Base-by-base conservation (phyloP, 1,140 invertebrate species). In the Ceratoteleas bidentatus region DNA sequence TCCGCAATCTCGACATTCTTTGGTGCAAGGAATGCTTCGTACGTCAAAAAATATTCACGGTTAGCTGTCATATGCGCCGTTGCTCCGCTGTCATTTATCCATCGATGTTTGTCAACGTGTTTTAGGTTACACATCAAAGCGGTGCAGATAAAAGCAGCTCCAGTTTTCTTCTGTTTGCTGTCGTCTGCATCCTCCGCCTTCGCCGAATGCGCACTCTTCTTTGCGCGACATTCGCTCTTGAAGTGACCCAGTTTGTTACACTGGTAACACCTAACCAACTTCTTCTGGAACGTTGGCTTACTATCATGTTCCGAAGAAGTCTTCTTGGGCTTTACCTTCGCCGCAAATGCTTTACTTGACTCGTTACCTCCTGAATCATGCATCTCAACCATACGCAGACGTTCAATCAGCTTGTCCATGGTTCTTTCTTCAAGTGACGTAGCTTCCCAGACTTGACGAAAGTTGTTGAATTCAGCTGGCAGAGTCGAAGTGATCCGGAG, bases 371-470 rank as follows among this genome's bases (percentile, higher is more conserved):
- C 24, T 61, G 38, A 40, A 50, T 45, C 40, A 43, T 56, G 43
- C 70, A 64, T 34, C 54, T 56, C 43, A 45, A 64, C 76, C 50
- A 40, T 57, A n/a, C 60, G 49, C 60, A 53, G 32, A 40, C 43
- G 68, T 49, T 53, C 24, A 54, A 66, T 79, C 3, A 61, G 24
- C 33, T 47, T 24, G 1, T 61, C 58, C 56, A 58, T 58, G 4
- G 56, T 43, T n/a, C 72, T 33, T 13, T 83, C 61, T 33, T 66
- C 45, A 24, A 78, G 56, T 32, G 76, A 61, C n/a, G 83, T 52
- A 3, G 77, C 66, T 61, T 87, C 84, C 83, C 84, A 84, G 5
- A 81, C 83, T 74, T 82, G 81, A 9, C 78, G 69, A 64, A 85
- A 85, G 49, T 84, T 84, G 34, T 65, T 68, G 40, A 83, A 85